These are phyloP conservation scores for Ctenopoma multispine DNA, from an alignment of 2,797 vertebrate genomes.

Conservation along the genomic window DNA sequence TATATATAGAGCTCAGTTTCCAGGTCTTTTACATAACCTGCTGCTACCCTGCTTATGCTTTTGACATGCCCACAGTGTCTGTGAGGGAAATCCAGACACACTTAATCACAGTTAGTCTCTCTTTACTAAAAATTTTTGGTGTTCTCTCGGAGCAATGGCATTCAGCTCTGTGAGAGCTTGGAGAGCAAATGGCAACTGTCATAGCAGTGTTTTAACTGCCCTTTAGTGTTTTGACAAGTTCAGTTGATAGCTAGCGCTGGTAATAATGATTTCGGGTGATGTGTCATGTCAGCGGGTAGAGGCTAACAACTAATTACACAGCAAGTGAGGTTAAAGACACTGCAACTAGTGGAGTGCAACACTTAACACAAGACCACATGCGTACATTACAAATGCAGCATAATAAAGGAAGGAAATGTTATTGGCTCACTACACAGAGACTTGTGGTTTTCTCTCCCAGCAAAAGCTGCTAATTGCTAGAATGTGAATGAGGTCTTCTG, in stretches of 20 bases:
- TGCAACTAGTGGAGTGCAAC: constrained; percentile 20
- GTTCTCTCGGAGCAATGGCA: constrained; percentile 32
- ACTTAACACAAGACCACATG: constrained; percentile 33
- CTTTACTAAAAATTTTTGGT: constrained; percentile 43
- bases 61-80: constrained; percentile 85
- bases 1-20: constrained; percentile 75
- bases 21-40: constrained; percentile 77
- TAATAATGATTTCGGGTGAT: constrained; percentile 47
- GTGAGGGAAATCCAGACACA: constrained; percentile 73
- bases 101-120: constrained; percentile 43
- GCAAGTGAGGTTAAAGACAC: constrained; percentile 45
- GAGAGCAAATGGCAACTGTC: constrained; percentile 39
- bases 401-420: constrained; percentile 40
- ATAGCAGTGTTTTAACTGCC: constrained; percentile 28
- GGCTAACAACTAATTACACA: constrained; percentile 56
- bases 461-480: constrained; percentile 37
- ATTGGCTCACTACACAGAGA: constrained; percentile 16
- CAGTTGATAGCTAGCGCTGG: constrained; percentile 22
- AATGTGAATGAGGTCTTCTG: constrained; percentile 29
- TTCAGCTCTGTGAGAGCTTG: constrained; percentile 5
- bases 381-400: constrained; percentile 40
- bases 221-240: constrained; percentile 49
- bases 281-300: constrained; percentile 26
- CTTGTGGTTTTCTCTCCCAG: constrained; percentile 18
- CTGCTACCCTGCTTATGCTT: constrained; percentile 62